These are phyloP conservation scores for Bombus sylvicola DNA, from an alignment of 1,140 invertebrate genomes.

Conservation along the genomic window DNA sequence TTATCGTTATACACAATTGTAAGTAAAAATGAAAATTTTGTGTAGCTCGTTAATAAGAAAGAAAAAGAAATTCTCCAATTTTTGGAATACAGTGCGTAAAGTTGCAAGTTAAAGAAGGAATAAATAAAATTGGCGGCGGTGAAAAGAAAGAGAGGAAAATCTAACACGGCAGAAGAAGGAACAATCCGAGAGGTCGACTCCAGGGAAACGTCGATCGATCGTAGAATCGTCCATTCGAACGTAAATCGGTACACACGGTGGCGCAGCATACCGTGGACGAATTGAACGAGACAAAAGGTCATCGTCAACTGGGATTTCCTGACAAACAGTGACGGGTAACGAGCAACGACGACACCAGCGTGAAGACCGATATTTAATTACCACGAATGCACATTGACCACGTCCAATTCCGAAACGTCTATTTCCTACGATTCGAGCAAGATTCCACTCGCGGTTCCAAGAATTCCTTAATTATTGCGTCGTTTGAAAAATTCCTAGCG, in stretches of 20 bases:
- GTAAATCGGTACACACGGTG: slow-evolving; percentile 55
- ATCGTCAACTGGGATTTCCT: slow-evolving; percentile 59
- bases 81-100: background rate
- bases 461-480: background rate
- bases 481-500: background rate
- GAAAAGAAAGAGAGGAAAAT: background rate
- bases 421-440: background rate
- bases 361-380: slow-evolving; percentile 64
- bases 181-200: slow-evolving; percentile 21
- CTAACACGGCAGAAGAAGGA: background rate
- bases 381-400: slow-evolving; percentile 13
- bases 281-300: slow-evolving; percentile 65
- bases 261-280: slow-evolving; percentile 1
- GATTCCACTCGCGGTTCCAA: background rate
- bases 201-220: slow-evolving; percentile 51
- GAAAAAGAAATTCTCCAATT: background rate
- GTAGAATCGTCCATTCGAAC: slow-evolving; percentile 59
- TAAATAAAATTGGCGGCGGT: background rate
- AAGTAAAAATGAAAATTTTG: no score
- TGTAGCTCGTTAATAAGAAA: background rate
- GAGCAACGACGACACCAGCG: slow-evolving; percentile 53
- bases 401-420: background rate
- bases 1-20: no score
- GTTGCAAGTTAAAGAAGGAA: background rate
- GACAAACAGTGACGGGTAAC: slow-evolving; percentile 68